phyloP scores from a whole-genome alignment of 1,140 invertebrate genomes.

The Berghia stephanieae region DNA sequence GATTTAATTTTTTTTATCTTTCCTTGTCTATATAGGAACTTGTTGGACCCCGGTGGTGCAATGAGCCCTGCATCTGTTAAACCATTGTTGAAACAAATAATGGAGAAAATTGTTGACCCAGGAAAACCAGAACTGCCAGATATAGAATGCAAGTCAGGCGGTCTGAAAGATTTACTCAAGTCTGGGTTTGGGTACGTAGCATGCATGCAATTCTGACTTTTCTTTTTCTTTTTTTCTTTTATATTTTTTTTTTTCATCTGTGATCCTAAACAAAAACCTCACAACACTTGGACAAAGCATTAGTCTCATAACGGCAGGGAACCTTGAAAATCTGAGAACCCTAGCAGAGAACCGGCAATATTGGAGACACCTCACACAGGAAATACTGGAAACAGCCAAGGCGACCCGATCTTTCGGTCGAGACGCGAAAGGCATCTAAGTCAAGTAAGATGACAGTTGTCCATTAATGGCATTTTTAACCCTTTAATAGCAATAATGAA shows the following conservation, averaged over 20 bases:
- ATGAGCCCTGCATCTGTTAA: conserved; percentile 53
- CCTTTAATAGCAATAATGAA: too few species aligned
- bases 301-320: too few species aligned
- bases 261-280: too few species aligned
- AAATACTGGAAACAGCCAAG: too few species aligned
- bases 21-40: conserved; percentile 27
- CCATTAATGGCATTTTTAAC: background rate
- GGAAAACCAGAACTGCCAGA: conserved; percentile 59
- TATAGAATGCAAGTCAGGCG: conserved; percentile 63
- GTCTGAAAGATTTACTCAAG: conserved; percentile 66
- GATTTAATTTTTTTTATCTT: background rate
- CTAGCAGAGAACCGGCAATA: too few species aligned
- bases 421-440: too few species aligned
- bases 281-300: too few species aligned
- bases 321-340: too few species aligned
- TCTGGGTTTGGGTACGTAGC: conserved; percentile 67
- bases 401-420: too few species aligned
- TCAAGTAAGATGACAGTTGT: background rate
- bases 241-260: conserved; percentile 7
- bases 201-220: background rate
- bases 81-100: conserved; percentile 58
- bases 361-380: too few species aligned
- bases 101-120: conserved; percentile 63
- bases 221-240: conserved; percentile 1
- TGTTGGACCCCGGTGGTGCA: conserved; percentile 47